Conservation (phyloP, 2,113 vertebrate species). For the Leiothrix lutea region DNA sequence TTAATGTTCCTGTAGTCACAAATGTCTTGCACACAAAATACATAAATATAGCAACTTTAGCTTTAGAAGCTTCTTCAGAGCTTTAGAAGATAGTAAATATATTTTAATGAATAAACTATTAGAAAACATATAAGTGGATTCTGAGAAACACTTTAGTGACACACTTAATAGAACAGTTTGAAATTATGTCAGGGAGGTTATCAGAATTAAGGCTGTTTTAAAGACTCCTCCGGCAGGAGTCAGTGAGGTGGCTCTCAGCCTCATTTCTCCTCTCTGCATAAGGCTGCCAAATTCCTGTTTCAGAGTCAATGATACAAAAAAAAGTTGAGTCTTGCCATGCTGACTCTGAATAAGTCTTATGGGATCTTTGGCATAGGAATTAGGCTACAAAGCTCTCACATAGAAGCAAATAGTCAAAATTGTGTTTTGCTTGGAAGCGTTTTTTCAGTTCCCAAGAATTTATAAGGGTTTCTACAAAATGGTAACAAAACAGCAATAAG, state of each 20-base stretch:
- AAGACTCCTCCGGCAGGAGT: not conserved
- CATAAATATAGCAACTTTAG: not conserved
- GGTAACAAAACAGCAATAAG: not conserved
- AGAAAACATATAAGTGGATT: not conserved
- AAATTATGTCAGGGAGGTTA: not conserved
- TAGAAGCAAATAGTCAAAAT: not conserved
- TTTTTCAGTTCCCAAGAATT: constrained; percentile 11
- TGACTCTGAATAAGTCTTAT: not conserved
- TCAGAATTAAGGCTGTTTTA: not conserved
- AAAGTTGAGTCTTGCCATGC: not conserved
- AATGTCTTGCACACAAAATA: not conserved
- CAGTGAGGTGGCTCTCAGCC: not conserved
- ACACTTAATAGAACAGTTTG: not conserved
- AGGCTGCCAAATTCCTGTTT: not conserved
- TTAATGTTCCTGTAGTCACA: not conserved
- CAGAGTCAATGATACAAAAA: not conserved
- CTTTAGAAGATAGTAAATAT: not conserved
- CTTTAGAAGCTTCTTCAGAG: not conserved
- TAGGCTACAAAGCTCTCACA: not conserved
- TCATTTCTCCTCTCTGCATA: not conserved
- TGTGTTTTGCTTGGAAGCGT: not conserved
- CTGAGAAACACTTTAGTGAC: not conserved
- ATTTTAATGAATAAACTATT: not conserved
- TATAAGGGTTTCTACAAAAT: not conserved
- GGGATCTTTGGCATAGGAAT: not conserved